phyloP scores from a whole-genome alignment of 2,113 vertebrate genomes.

The Pituophis catenifer region DNA sequence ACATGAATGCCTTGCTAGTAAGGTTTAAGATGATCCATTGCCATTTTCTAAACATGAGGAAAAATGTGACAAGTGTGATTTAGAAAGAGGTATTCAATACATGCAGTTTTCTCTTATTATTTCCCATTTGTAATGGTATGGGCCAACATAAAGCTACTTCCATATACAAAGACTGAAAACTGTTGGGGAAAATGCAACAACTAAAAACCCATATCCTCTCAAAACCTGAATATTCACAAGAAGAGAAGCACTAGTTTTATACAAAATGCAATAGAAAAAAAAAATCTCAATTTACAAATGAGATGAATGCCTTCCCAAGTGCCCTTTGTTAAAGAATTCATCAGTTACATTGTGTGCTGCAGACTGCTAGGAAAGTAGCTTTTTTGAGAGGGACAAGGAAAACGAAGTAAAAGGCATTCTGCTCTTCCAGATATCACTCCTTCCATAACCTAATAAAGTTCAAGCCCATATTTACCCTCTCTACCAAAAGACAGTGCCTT shows the following conservation, averaged over 20 bases:
- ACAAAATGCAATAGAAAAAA: slow-evolving; percentile 81
- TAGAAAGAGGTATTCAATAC: slow-evolving; percentile 48
- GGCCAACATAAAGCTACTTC: slow-evolving; percentile 63
- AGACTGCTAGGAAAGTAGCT: slow-evolving; percentile 71
- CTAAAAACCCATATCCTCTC: slow-evolving; percentile 68
- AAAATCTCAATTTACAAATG: slow-evolving; percentile 76
- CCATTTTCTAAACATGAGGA: slow-evolving; percentile 64
- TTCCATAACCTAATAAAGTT: slow-evolving; percentile 62
- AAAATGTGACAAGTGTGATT: slow-evolving; percentile 52
- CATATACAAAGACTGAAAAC: slow-evolving; percentile 63
- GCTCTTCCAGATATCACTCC: slow-evolving; percentile 42
- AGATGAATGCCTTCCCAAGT: slow-evolving; percentile 74
- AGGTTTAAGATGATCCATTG: slow-evolving; percentile 63
- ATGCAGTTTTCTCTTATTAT: slow-evolving; percentile 48
- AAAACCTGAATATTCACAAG: slow-evolving; percentile 76
- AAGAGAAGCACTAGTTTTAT: slow-evolving; percentile 78
- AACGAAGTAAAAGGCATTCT: slow-evolving; percentile 50
- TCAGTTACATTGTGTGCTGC: slow-evolving; percentile 69
- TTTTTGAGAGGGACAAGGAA: slow-evolving; percentile 66
- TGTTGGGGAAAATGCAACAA: slow-evolving; percentile 63
- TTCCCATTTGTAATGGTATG: slow-evolving; percentile 61
- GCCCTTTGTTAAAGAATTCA: slow-evolving; percentile 57
- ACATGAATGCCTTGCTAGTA: slow-evolving; percentile 65
- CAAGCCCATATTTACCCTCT: slow-evolving; percentile 58
- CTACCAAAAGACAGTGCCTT: slow-evolving; percentile 73